Base-by-base conservation (phyloP, 2,888 invertebrate species). In the Trypoxylon attenuatum region DNA sequence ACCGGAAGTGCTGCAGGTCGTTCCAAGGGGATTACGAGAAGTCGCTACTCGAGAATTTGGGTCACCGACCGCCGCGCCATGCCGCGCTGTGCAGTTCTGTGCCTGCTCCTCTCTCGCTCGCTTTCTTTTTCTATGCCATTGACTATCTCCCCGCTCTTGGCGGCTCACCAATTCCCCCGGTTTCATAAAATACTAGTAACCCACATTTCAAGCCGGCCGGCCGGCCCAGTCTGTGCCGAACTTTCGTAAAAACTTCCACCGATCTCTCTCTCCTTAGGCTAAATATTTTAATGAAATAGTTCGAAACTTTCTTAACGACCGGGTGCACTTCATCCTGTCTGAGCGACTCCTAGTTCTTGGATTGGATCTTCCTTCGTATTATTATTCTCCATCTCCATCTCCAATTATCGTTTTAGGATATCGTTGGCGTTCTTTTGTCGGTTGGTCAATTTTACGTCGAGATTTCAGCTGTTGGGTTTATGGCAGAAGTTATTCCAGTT, bases 71-170 rank as follows among this genome's bases (percentile, higher is more conserved):
- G 18, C 23, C 47, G 33, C 56, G 58, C 70, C 45, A 42, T 68
- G 51, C 52, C 27, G 43, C 41, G 47, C n/a, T n/a, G n/a, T n/a
- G n/a, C n/a, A n/a, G n/a, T n/a, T n/a, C n/a, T n/a, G n/a, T n/a
- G n/a, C n/a, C n/a, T n/a, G n/a, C n/a, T n/a, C n/a, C n/a, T n/a
- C n/a, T n/a, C n/a, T n/a, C n/a, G n/a, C n/a, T n/a, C n/a, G 43
- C 53, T 4, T 15, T 23, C 23, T 8, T 27, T 43, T 41, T 22
- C 16, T 25, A 33, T 73, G 59, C 64, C 71, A 69, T 71, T 74
- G 67, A 77, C 73, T 62, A 62, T 66, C 67, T 64, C 33, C 4
- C 33, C 53, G 68, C 54, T 77, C 72, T 79, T 80, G 81, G 80
- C 81, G 56, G 45, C 51, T 55, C 58, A 79, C 72, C 78, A 80